A percentile compares a stretch with the other conserved stretches of the same genome.
Conservation (phyloP, 2,113 vertebrate species). For the Helogale parvula region DNA sequence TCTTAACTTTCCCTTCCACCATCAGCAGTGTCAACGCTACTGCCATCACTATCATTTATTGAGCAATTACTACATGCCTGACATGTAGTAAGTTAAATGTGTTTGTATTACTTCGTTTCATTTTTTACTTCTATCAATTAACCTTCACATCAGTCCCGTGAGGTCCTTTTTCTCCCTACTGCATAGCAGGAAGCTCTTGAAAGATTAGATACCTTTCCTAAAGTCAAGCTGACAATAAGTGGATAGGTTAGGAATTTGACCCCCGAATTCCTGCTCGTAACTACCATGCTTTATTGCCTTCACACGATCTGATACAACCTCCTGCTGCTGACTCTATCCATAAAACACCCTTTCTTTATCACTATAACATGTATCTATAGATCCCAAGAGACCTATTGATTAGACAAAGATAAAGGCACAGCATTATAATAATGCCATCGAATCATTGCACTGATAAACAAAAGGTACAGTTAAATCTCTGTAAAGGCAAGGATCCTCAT, state of each 20-base stretch:
- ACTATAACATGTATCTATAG: background rate
- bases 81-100: slow-evolving; percentile 26
- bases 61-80: background rate
- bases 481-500: background rate
- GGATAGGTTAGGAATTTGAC: background rate
- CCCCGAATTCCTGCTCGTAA: background rate
- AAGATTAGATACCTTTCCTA: background rate
- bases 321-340: background rate
- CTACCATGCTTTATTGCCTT: background rate
- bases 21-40: background rate
- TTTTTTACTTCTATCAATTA: slow-evolving; percentile 15
- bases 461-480: background rate
- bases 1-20: background rate
- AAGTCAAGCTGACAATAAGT: background rate
- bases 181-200: background rate
- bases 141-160: background rate
- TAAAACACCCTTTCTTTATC: background rate
- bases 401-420: background rate
- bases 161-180: background rate
- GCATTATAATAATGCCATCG: background rate
- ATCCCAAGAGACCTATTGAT: slow-evolving; percentile 9
- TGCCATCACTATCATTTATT: background rate
- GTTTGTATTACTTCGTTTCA: background rate
- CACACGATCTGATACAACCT: background rate
- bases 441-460: background rate